These are phyloP conservation scores for Hydractinia echinata DNA, from an alignment of 30 jellyfish, hydroid and myxozoan genomes.

Conservation along the genomic window DNA sequence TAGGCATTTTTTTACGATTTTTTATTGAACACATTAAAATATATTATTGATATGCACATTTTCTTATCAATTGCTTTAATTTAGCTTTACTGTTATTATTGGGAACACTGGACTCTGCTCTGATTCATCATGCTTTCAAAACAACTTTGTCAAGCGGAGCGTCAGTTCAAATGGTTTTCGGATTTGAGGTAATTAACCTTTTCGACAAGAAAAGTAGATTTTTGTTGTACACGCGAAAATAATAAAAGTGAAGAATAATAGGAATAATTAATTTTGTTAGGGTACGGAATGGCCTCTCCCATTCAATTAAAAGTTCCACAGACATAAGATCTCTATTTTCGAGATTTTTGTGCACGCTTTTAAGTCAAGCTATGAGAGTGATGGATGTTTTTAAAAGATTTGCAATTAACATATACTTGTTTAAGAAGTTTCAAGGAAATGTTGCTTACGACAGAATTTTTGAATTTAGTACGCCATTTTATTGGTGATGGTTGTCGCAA, in stretches of 20 bases:
- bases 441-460: background rate
- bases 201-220: too few species aligned
- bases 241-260: too few species aligned
- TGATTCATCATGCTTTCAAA: conserved; percentile 91
- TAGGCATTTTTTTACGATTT: conserved; percentile 11
- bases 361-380: background rate
- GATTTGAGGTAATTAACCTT: conserved; percentile 69
- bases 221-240: too few species aligned
- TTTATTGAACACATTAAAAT: background rate
- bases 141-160: conserved; percentile 94
- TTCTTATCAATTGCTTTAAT: background rate
- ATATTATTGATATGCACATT: background rate
- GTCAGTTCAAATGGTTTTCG: conserved; percentile 94
- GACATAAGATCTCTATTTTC: background rate
- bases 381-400: background rate
- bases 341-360: background rate
- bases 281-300: too few species aligned
- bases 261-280: too few species aligned
- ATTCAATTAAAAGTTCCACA: too few species aligned
- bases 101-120: conserved; percentile 70
- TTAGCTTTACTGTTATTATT: conserved; percentile 71
- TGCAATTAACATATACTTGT: background rate
- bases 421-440: background rate
- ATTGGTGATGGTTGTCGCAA: conserved; percentile 85
- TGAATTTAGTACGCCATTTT: conserved; percentile 77